Evolutionary conservation across 2,113 vertebrate genomes (phyloP).

Genomic region (Pterocles burchelli): DNA sequence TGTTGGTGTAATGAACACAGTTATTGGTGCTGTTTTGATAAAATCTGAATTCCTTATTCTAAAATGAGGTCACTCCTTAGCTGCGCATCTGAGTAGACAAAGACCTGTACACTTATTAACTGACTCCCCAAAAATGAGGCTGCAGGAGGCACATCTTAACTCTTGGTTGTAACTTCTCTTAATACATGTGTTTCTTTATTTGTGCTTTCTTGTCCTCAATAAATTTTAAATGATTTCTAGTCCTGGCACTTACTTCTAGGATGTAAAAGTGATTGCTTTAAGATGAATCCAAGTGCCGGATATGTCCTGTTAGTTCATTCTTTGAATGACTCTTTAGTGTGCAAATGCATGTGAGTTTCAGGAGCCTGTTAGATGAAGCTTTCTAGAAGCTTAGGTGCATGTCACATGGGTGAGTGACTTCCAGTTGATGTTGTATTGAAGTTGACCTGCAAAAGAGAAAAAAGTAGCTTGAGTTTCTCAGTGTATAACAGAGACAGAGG

Average conservation of each 20-base stretch:
- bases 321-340: neutral
- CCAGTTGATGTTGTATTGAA: constrained; percentile 47
- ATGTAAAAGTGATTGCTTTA: constrained; percentile 12
- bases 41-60: constrained; percentile 63
- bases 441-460: constrained; percentile 69
- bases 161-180: constrained; percentile 23
- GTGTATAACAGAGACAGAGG: neutral
- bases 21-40: constrained; percentile 71
- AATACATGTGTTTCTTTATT: neutral
- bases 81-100: constrained; percentile 65
- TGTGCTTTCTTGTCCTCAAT: constrained; percentile 45
- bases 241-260: constrained; percentile 10
- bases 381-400: constrained; percentile 79
- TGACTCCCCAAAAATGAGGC: constrained; percentile 41
- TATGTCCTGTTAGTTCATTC: constrained; percentile 8
- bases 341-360: constrained; percentile 48
- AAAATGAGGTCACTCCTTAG: constrained; percentile 60
- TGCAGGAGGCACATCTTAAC: constrained; percentile 17
- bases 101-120: constrained; percentile 77
- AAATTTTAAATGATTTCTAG: constrained; percentile 20
- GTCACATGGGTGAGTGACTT: constrained; percentile 57
- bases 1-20: constrained; percentile 67
- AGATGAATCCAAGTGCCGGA: constrained; percentile 31
- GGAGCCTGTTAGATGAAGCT: constrained; percentile 54
- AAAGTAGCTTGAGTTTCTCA: neutral